Conservation (phyloP, 2,113 vertebrate species). For the Tragulus kanchil region DNA sequence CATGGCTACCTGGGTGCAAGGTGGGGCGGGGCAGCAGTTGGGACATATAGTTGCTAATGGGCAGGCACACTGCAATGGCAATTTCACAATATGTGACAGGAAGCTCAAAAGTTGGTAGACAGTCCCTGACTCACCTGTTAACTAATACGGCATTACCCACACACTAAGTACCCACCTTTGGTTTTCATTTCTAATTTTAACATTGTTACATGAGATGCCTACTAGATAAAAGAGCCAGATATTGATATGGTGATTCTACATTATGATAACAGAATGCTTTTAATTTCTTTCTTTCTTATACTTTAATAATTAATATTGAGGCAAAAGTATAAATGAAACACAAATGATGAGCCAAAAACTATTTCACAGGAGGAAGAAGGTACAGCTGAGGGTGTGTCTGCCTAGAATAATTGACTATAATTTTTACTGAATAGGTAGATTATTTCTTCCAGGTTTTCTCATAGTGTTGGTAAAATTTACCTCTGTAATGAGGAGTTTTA, state of each 20-base stretch:
- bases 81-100: neutral
- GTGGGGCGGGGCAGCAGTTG: too few species aligned
- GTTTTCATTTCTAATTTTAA: neutral
- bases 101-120: neutral
- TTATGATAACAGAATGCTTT: neutral
- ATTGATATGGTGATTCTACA: neutral
- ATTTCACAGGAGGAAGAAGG: neutral
- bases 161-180: neutral
- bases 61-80: neutral
- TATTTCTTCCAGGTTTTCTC: neutral
- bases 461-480: neutral
- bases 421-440: neutral
- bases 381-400: neutral
- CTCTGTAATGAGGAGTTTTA: neutral
- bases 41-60: neutral
- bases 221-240: neutral
- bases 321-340: neutral
- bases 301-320: neutral
- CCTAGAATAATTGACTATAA: neutral
- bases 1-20: neutral
- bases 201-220: neutral
- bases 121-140: neutral
- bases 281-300: neutral
- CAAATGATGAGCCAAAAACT: neutral
- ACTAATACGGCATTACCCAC: neutral